Conservation (phyloP, 2,888 invertebrate genomes). For the Pterobdella sp. region DNA sequence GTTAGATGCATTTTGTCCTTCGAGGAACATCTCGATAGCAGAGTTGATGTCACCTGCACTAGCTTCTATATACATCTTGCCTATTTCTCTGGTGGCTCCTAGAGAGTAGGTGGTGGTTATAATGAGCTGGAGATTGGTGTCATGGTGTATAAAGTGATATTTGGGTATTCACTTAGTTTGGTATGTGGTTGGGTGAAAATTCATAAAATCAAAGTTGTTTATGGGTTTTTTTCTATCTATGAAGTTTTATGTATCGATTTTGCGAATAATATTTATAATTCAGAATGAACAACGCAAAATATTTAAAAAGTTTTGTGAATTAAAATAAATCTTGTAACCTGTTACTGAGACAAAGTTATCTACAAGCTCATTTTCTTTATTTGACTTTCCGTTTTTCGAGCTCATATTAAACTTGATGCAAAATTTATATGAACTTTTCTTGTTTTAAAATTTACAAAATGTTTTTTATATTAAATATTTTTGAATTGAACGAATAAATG, state of each 20-base stretch:
- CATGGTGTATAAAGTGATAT: no score
- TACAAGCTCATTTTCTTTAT: constrained; percentile 6
- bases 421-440: background rate
- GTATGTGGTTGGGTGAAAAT: no score
- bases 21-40: constrained; percentile 55
- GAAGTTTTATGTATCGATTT: no score
- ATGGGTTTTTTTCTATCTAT: no score
- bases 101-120: constrained; percentile 26
- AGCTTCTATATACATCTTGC: constrained; percentile 49
- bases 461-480: no score
- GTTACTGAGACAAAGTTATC: constrained; percentile 13
- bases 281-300: background rate
- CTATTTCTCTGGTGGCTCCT: constrained; percentile 18
- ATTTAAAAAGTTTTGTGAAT: no score
- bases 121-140: constrained; percentile 37
- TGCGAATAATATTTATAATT: no score
- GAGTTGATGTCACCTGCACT: constrained; percentile 53
- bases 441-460: background rate
- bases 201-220: no score
- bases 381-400: background rate
- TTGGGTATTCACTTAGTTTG: no score
- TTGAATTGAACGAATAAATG: background rate
- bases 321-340: constrained; percentile 4
- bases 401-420: background rate
- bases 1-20: no score